Percentiles rank a stretch among this genome's conserved stretches.
phyloP scores from a whole-genome alignment of 2,113 vertebrate species.

The Oryzias woworae region DNA sequence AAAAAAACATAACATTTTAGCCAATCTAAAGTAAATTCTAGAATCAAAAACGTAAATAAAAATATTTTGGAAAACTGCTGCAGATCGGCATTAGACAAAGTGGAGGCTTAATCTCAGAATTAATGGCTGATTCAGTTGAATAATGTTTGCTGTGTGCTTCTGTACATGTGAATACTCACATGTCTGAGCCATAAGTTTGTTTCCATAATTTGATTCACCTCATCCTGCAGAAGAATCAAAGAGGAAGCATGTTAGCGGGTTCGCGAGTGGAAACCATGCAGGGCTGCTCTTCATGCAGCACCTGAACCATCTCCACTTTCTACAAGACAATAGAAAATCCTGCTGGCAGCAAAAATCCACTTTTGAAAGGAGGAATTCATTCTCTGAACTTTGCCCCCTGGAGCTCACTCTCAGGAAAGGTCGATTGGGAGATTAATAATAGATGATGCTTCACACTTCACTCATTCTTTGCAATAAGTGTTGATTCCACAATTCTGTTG shows the following conservation, averaged over 20 bases:
- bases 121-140: no score
- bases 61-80: no score
- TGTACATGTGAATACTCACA: slow-evolving; percentile 46
- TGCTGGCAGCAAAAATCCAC: no score
- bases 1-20: no score
- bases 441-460: slow-evolving; percentile 5
- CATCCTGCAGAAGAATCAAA: slow-evolving; percentile 59
- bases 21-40: no score
- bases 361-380: neutral
- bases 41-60: no score
- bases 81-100: no score
- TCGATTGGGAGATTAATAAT: neutral
- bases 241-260: neutral
- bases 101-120: no score
- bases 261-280: neutral
- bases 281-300: neutral
- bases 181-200: slow-evolving; percentile 74
- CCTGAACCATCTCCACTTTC: no score
- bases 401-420: slow-evolving; percentile 1
- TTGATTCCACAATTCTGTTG: slow-evolving; percentile 1
- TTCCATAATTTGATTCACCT: slow-evolving; percentile 76
- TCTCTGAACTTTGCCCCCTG: neutral
- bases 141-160: neutral
- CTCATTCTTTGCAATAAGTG: neutral
- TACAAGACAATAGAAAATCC: no score